Evolutionary conservation across 2,113 vertebrate genomes (phyloP), one percentile per base, ranked within the genome.

Genomic region (Phrynocephalus versicolor): DNA sequence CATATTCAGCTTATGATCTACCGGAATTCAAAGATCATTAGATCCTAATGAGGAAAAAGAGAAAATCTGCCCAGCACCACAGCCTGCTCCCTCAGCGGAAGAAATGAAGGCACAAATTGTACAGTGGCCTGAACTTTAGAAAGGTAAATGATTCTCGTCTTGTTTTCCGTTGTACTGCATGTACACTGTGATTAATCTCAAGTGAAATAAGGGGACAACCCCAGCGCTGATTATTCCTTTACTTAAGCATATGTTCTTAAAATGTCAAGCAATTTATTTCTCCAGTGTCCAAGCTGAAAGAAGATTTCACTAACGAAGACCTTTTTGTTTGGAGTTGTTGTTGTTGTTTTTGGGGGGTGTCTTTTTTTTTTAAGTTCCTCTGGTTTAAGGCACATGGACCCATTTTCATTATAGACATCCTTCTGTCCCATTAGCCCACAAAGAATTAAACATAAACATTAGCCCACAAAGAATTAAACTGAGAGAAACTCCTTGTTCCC

Each of bases 31-130:
- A n/a, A n/a, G n/a, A n/a, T n/a, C n/a, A n/a, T n/a, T n/a, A n/a
- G n/a, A 9, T 35, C 25, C 71, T 73, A 83, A 71, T 35, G 45
- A 57, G 45, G 74, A 76, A 75, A 35, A 55, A 3, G 21, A 39
- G 51, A 27, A 51, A 45, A 57, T 62, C 39, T 73, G 60, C 69
- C 7, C 33, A 60, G 23, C 8, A n/a, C 10, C 77, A 39, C 13
- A 79, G 64, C n/a, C 27, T 21, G 41, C 13, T 91, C 91, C 90
- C 79, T 76, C 88, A 92, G 86, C 86, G 84, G 92, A 94, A 93
- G 85, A 78, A 74, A 92, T 80, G 86, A 91, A 94, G 74, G 87
- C 86, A 81, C 75, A 69, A 41, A 83, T 69, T 81, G 10, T 60
- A 23, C 30, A 72, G 37, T 71, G 65, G 89, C 30, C 85, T 90